Percentiles rank a stretch among this genome's conserved stretches.
These are phyloP conservation scores for Acanthacorydalis orientalis DNA, from an alignment of 2,888 invertebrate genomes.

Conservation along the genomic window DNA sequence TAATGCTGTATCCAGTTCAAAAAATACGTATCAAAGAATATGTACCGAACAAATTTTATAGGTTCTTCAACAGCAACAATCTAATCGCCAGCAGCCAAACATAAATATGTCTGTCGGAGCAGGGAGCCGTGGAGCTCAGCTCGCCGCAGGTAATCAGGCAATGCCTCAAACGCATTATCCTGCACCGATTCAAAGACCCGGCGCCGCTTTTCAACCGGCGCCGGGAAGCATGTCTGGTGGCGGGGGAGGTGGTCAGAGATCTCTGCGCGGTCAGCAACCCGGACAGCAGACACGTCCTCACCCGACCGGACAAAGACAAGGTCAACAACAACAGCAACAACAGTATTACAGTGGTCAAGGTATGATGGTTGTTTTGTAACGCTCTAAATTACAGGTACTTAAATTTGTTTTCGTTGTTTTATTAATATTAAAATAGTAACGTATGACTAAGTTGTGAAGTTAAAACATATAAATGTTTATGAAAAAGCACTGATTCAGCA, in stretches of 20 bases:
- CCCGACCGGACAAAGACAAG: constrained; percentile 6
- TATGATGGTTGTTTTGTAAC: constrained; percentile 15
- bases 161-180: constrained; percentile 23
- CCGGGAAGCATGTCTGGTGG: constrained; percentile 24
- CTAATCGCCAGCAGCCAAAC: constrained; percentile 4
- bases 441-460: too few species aligned
- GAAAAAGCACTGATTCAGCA: too few species aligned
- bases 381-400: background rate
- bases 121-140: constrained; percentile 4
- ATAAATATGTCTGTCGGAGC: constrained; percentile 16
- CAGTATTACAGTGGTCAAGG: constrained; percentile 35
- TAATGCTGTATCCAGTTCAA: too few species aligned
- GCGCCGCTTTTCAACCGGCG: constrained; percentile 29
- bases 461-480: too few species aligned
- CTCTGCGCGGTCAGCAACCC: constrained; percentile 24
- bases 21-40: too few species aligned
- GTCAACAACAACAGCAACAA: constrained; percentile 22
- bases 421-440: too few species aligned
- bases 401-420: too few species aligned
- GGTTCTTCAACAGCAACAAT: constrained; percentile 17
- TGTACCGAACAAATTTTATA: too few species aligned
- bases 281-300: constrained; percentile 15
- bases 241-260: constrained; percentile 23
- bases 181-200: constrained; percentile 35
- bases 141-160: constrained; percentile 11